Evolutionary conservation across 2,113 vertebrate genomes (phyloP).

Genomic region (Saccopteryx bilineata): DNA sequence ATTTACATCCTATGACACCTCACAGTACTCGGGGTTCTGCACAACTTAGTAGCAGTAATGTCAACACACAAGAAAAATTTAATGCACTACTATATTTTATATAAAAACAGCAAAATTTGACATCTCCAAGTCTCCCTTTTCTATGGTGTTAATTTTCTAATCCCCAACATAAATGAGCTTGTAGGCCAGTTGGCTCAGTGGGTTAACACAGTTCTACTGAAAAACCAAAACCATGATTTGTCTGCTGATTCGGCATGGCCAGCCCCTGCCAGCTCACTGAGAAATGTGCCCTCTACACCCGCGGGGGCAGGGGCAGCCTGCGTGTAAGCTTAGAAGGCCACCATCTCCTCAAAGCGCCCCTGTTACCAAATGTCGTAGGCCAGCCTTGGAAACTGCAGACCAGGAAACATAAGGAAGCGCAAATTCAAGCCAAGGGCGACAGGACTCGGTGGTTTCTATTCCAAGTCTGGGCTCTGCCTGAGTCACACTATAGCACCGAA

Average conservation of each 20-base stretch:
- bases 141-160: constrained; percentile 10
- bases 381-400: neutral
- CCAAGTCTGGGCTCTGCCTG: neutral
- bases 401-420: neutral
- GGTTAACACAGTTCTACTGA: neutral
- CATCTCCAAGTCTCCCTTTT: neutral
- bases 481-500: neutral
- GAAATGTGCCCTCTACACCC: fast-evolving
- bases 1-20: neutral
- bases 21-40: neutral
- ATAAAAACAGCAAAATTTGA: constrained; percentile 16
- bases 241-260: neutral
- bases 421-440: neutral
- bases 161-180: neutral
- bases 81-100: neutral
- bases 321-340: neutral
- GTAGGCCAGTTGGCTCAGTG: neutral
- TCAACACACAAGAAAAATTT: neutral
- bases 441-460: neutral
- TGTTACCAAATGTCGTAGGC: neutral
- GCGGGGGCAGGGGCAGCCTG: neutral
- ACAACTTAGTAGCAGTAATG: neutral
- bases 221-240: neutral
- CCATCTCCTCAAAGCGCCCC: neutral
- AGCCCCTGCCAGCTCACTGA: neutral